Conservation (phyloP, 2,888 invertebrate species). For the Amorpha juglandis region DNA sequence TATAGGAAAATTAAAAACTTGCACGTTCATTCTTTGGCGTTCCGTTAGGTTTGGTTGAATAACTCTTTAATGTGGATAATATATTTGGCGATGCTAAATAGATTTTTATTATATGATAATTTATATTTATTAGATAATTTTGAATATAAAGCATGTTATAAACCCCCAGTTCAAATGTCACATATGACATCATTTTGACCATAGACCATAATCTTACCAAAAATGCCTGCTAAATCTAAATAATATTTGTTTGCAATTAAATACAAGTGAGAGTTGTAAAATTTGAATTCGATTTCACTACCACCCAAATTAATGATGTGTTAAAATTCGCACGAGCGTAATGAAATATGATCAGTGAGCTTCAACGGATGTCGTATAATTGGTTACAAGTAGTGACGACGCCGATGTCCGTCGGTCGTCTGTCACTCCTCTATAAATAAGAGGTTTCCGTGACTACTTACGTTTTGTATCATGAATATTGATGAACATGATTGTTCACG, state of each 20-base stretch:
- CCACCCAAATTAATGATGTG: slow-evolving; percentile 52
- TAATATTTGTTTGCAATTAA: neutral
- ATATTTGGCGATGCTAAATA: slow-evolving; percentile 32
- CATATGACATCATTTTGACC: neutral
- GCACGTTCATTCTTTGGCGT: slow-evolving; percentile 12
- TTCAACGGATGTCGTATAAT: slow-evolving; percentile 41
- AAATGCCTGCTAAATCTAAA: neutral
- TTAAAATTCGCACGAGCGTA: slow-evolving; percentile 44
- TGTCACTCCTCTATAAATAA: slow-evolving; percentile 34
- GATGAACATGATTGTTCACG: slow-evolving; percentile 42
- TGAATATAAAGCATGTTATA: neutral
- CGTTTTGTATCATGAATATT: slow-evolving; percentile 39
- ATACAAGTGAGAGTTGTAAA: slow-evolving; percentile 22
- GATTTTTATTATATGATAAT: slow-evolving; percentile 27
- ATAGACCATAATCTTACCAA: neutral
- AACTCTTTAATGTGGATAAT: slow-evolving; percentile 28
- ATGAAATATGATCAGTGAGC: slow-evolving; percentile 29
- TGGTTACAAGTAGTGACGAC: slow-evolving; percentile 27
- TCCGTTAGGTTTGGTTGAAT: slow-evolving; percentile 33
- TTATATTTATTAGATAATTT: neutral
- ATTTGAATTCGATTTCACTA: slow-evolving; percentile 38
- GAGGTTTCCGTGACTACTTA: slow-evolving; percentile 21
- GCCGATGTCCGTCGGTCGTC: slow-evolving; percentile 27
- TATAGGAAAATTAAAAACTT: neutral
- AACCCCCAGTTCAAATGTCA: neutral